Base-by-base conservation (phyloP, 2,113 vertebrate species). In the Petaurus breviceps region DNA sequence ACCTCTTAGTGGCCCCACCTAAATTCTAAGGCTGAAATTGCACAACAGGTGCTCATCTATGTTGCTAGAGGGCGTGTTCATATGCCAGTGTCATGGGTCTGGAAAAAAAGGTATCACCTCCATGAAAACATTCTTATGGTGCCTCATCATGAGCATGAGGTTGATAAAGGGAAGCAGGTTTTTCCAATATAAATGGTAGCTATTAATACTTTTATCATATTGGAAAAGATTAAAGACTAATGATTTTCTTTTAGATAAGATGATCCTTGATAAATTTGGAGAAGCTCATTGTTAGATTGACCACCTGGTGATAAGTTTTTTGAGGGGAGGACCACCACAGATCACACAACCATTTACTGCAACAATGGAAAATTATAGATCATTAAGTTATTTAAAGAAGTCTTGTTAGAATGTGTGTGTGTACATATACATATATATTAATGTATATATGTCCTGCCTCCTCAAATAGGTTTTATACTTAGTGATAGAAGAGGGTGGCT, bases 341-440 rank as follows among this genome's bases (percentile, higher is more conserved):
- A n/a, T 22, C n/a, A 84, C 37, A 84, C 7, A 6, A 84, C 8
- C 14, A 84, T 84, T n/a, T 84, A 84, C 19, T 84, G 19, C 68
- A 84, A 84, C n/a, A 84, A 22, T 84, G 37, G 51, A 14, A 84
- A 84, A 77, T 43, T 84, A n/a, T 22, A 43, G 37, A n/a, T 43
- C 68, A 43, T 43, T 84, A 84, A 43, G 49, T 95, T 26, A 16
- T 46, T n/a, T 54, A 95, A 94, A 46, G 91, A 95, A 54, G 49
- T 0, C 93, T 19, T 94, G 3, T 92, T 14, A 46, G 91, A 54
- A 54, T 55, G 52, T 43, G 47, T 23, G 26, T 43, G 37, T 47
- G 11, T 24, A 47, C 0, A 8, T 28, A 61, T 22, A 8, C 12
- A 43, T n/a, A 4, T 91, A 8, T 43, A 26, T 52, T 31, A 49